Percentiles rank a stretch among this genome's conserved stretches.
Evolutionary conservation across 1,140 invertebrate species (phyloP).

Genomic region (Dryas iulia): DNA sequence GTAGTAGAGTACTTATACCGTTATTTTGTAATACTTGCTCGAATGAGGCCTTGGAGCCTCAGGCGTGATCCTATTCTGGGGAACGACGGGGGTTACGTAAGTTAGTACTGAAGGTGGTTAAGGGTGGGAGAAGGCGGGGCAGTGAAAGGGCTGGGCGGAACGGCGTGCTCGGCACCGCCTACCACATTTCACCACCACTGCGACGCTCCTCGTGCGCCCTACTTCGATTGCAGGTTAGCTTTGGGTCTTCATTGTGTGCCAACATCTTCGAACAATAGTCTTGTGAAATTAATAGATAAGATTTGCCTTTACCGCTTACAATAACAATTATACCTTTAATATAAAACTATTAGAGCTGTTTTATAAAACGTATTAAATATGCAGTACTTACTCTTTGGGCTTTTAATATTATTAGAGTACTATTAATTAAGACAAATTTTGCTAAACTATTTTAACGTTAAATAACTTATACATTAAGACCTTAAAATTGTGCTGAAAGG

Average conservation of each 20-base stretch:
- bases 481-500: conserved; percentile 65
- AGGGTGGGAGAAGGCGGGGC: conserved; percentile 67
- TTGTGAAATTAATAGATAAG: conserved; percentile 72
- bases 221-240: conserved; percentile 69
- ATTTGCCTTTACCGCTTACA: conserved; percentile 44
- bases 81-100: conserved; percentile 60
- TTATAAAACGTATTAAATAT: background rate
- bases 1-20: conserved; percentile 19
- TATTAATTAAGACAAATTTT: background rate
- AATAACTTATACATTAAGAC: too few species aligned
- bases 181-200: conserved; percentile 73
- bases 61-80: conserved; percentile 55
- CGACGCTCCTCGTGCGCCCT: conserved; percentile 67
- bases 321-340: conserved; percentile 21
- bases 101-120: conserved; percentile 52
- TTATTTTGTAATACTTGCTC: conserved; percentile 25
- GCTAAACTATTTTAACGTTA: background rate
- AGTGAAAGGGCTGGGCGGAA: conserved; percentile 77
- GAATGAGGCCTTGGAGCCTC: conserved; percentile 50
- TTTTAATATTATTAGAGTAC: too few species aligned
- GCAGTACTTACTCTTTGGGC: background rate
- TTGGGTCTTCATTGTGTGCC: conserved; percentile 73
- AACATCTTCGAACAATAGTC: conserved; percentile 66
- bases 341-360: background rate
- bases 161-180: conserved; percentile 72